Evolutionary conservation across 2,797 vertebrate genomes (phyloP), one percentile per base, ranked within the genome.

Genomic region (Todus mexicanus): DNA sequence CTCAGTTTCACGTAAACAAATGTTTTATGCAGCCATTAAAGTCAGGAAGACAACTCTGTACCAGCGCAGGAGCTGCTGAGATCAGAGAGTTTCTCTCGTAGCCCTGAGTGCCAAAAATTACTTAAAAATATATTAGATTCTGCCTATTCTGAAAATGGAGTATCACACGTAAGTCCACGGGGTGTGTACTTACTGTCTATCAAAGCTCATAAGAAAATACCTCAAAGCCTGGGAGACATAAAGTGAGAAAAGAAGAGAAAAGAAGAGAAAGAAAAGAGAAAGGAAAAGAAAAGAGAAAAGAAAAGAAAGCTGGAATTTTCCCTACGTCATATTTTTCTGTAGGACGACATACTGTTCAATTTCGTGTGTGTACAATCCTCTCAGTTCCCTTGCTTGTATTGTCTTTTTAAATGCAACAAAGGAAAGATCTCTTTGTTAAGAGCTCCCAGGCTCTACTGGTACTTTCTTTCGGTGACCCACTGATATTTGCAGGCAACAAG

Each of bases 401-500:
- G 64, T 71, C 29, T 54, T 69, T 77, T 35, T 5, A 8, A 73
- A 54, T 7, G 27, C 12, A 75, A 33, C 31, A 78, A 70, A 70
- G 78, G 71, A 79, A 59, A 83, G n/a, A 59, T 59, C 31, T 85
- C n/a, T 53, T 48, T 77, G 37, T 68, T 87, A 81, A 45, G 42
- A 80, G 50, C 20, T 37, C 53, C 21, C 9, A 77, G 23, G n/a
- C 66, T 81, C 84, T 82, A 38, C 59, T 63, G 37, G 5, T 60
- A 90, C 60, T 31, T 89, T 88, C 40, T 79, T 76, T 64, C 3
- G 10, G 63, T 51, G 84, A 80, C 42, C 40, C 74, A 51, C 71
- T 77, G 73, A 42, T 69, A 85, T 88, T 89, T 84, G 74, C 13
- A 78, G 69, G 70, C 69, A 94, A 84, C 75, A 79, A 94, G 61